Percentiles rank a stretch among this genome's conserved stretches.
Evolutionary conservation across 1,140 invertebrate genomes (phyloP).

Genomic region (Tachypleus tridentatus): DNA sequence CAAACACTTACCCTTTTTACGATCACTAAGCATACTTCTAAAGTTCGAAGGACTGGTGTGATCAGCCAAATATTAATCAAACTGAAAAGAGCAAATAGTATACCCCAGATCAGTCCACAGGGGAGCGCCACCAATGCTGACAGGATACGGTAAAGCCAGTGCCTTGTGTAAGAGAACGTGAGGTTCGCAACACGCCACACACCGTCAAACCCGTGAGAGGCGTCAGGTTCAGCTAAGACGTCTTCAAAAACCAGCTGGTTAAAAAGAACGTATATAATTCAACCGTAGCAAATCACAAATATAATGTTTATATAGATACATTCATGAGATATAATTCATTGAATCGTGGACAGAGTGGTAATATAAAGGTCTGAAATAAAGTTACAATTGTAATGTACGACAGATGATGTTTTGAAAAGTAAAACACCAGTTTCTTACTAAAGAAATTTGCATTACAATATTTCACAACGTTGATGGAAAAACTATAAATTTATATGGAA

Average conservation of each 20-base stretch:
- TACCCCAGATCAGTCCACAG: constrained; percentile 35
- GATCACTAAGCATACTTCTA: constrained; percentile 27
- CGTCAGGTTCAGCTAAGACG: constrained; percentile 40
- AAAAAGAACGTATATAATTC: constrained; percentile 5
- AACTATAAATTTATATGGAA: too few species aligned
- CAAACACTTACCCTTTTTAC: constrained; percentile 24
- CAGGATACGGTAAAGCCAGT: constrained; percentile 34
- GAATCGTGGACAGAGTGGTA: too few species aligned
- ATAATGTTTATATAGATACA: background rate
- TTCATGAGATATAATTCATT: background rate
- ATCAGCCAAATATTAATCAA: constrained; percentile 35
- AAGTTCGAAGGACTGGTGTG: constrained; percentile 29
- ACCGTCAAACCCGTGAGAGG: constrained; percentile 35
- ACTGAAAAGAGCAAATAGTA: constrained; percentile 35
- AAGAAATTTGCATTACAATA: too few species aligned
- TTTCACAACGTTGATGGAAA: too few species aligned
- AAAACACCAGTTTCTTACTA: too few species aligned
- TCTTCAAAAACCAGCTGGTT: constrained; percentile 37
- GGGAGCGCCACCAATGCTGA: constrained; percentile 32
- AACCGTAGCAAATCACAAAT: background rate
- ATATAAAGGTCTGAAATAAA: too few species aligned
- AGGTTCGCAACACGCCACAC: constrained; percentile 36
- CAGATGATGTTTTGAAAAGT: too few species aligned
- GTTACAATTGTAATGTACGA: too few species aligned
- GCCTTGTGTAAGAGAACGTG: constrained; percentile 35